Evolutionary conservation across 2,797 vertebrate species (phyloP), one percentile per base, ranked within the genome.

Genomic region (Lophotriccus pileatus): DNA sequence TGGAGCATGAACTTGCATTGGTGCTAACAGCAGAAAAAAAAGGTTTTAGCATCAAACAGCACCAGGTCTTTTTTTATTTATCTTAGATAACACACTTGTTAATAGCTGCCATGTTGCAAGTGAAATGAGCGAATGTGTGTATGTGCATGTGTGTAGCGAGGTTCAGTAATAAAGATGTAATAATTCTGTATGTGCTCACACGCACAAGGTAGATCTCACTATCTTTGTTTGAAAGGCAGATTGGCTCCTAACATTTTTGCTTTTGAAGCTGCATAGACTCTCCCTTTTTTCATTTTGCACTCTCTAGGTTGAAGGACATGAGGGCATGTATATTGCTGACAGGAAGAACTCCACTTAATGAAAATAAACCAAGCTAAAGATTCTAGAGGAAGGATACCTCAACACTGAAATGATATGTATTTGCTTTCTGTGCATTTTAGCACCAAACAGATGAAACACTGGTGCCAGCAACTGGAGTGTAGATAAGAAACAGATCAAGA

Each of bases 401-500:
- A 74, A 60, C 63, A 47, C 25, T 67, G 93, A 97, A 94, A 89
- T 59, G 15, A 73, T 55, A 50, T 10, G 22, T 72, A 79, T 93
- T 96, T 93, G 84, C 67, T 97, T 96, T 95, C 95, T 77, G 59
- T 78, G 84, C 84, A 94, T 97, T 96, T 97, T 91, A 96, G 53
- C 72, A 88, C 84, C 80, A 96, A 97, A 91, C 5, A 46, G 62
- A 94, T 79, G 81, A 95, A 97, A 95, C 56, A 92, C 79, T 73
- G 53, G 93, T 97, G 96, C 95, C 96, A 97, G 97, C 77, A 95
- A 96, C 64, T 82, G 74, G 82, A 97, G 86, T 85, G 78, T 90
- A 96, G 93, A 96, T 95, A 96, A 98, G 93, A 89, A 94, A 96
- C 22, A 91, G 78, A 94, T 93, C 84, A 90, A 96, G 93, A 97